Evolutionary conservation across 2,888 invertebrate genomes (phyloP).

Genomic region (Dysmachus trigonus): DNA sequence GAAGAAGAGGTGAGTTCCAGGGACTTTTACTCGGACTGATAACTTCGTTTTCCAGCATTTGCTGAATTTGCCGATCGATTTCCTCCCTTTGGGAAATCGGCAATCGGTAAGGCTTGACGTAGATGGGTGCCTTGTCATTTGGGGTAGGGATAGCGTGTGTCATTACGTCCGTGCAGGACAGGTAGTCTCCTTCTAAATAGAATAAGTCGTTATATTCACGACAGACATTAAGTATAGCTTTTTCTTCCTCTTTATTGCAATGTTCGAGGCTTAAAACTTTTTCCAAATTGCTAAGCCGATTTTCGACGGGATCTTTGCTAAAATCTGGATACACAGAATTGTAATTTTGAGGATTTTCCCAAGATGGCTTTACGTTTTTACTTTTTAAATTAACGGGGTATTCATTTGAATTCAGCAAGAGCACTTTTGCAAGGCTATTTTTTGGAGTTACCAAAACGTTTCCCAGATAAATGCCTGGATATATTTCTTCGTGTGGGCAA

Average conservation of each 20-base stretch:
- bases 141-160: not conserved
- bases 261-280: not conserved
- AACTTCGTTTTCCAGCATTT: conserved; percentile 54
- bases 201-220: conserved; percentile 50
- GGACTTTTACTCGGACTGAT: conserved; percentile 53
- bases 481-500: too few relatives aligned
- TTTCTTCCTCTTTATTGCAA: too few relatives aligned
- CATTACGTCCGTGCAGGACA: conserved; percentile 54
- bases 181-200: conserved; percentile 52
- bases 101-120: conserved; percentile 39
- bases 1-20: conserved; percentile 49
- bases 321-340: not conserved
- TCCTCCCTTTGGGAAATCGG: conserved; percentile 39
- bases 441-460: too few relatives aligned
- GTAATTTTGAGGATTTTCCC: not conserved
- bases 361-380: not conserved
- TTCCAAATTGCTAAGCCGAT: not conserved
- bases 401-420: not conserved
- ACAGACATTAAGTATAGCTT: conserved; percentile 52
- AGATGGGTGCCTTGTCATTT: conserved; percentile 17
- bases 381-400: not conserved
- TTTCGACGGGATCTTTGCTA: not conserved
- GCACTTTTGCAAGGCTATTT: too few relatives aligned
- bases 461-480: too few relatives aligned
- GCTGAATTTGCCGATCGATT: conserved; percentile 52